These are phyloP conservation scores for Epiblema foenella DNA, from an alignment of 2,888 invertebrate species.

Conservation along the genomic window DNA sequence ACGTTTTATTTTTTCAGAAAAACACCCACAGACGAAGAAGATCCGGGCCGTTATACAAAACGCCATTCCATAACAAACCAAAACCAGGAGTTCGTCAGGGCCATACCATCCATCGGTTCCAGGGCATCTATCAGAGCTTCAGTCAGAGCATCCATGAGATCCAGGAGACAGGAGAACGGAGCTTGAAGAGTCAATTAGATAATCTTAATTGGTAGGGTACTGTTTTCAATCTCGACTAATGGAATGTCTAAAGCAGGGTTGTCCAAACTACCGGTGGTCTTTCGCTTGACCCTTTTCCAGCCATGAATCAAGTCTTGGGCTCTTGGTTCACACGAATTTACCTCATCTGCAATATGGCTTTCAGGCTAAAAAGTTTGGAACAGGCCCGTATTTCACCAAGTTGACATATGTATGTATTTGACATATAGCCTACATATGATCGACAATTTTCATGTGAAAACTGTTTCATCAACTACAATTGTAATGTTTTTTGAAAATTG, in stretches of 20 bases:
- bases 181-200: slow-evolving; percentile 50
- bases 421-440: no score
- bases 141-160: slow-evolving; percentile 67
- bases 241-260: background rate
- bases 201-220: background rate
- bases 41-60: slow-evolving; percentile 65
- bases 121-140: slow-evolving; percentile 71
- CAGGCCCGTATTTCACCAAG: no score
- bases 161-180: slow-evolving; percentile 52
- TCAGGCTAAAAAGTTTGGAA: no score
- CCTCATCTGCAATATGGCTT: no score
- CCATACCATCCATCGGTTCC: slow-evolving; percentile 68
- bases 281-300: no score
- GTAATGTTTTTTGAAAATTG: no score
- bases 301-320: no score
- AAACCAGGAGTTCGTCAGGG: slow-evolving; percentile 66
- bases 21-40: slow-evolving; percentile 53
- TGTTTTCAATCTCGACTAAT: background rate
- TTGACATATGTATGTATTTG: no score
- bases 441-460: no score
- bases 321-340: no score
- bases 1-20: slow-evolving; percentile 56
- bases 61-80: slow-evolving; percentile 55
- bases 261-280: no score
- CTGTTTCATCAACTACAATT: no score